phyloP scores from a whole-genome alignment of 2,797 vertebrate species.

The Acridotheres tristis region DNA sequence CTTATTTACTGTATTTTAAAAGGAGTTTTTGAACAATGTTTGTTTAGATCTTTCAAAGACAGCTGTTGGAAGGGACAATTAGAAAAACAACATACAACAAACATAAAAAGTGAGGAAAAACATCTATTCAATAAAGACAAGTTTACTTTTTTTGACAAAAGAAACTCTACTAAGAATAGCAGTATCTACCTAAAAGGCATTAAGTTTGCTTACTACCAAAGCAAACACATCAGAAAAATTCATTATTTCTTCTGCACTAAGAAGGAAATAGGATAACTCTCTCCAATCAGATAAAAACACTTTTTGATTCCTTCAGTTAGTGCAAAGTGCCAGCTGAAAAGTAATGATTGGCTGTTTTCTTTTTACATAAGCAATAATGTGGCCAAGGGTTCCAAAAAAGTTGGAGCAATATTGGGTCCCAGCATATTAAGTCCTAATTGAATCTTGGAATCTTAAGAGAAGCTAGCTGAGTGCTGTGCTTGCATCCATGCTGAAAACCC shows the following conservation, averaged over 20 bases:
- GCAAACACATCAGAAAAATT: neutral
- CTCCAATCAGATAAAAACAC: neutral
- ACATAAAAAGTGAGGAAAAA: neutral
- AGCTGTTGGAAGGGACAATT: neutral
- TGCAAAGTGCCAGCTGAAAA: neutral
- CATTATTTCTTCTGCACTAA: neutral
- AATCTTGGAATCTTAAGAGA: neutral
- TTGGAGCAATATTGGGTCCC: neutral
- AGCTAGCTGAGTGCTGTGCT: neutral
- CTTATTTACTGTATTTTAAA: neutral
- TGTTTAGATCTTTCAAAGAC: neutral
- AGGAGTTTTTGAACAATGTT: neutral
- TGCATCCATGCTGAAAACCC: neutral
- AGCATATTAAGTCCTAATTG: neutral
- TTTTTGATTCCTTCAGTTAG: neutral
- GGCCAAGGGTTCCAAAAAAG: neutral
- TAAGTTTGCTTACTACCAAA: neutral
- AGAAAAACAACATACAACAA: neutral
- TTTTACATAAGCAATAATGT: neutral
- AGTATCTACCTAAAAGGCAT: neutral
- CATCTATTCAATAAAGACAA: neutral
- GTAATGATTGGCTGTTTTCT: neutral
- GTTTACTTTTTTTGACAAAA: neutral
- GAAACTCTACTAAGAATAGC: neutral
- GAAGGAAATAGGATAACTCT: neutral